Base-by-base conservation (phyloP, 1,140 invertebrate genomes). In the Temnothorax nylanderi region DNA sequence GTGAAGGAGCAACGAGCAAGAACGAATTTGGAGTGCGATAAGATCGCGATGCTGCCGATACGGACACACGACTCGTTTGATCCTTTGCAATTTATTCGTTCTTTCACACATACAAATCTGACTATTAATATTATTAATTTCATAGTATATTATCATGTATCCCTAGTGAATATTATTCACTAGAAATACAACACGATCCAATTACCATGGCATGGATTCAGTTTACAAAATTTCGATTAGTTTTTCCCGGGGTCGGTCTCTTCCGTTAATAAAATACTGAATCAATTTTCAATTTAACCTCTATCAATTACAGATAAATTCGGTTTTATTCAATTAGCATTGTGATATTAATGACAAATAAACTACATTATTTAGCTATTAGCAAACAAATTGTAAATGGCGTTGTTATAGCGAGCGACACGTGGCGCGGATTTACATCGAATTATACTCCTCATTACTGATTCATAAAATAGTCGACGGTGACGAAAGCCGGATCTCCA, bases 391-490 rank as follows among this genome's bases (percentile, higher is more conserved):
- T 84, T 74, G 49, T 81, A 81, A 84, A 84, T 84, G 69, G 44
- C 69, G 10, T 60, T 41, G 69, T 74, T 74, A 82, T 21, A 74
- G 80, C 67, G 65, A 49, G 54, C 51, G 51, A 72, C 51, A 58
- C 54, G 41, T 41, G 67, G 69, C 54, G 13, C 41, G 69, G 80
- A 84, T 84, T 84, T 84, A 62, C 80, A 84, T 84, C 54, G 54
- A 74, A 74, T 84, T 84, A 84, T 74, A 75, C 69, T 34, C n/a
- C 71, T 84, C 69, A 84, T 84, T 84, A 84, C 54, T 47, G 71
- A 84, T 84, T 84, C 69, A 84, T 84, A 84, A 84, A 84, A 71
- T 60, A 74, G 80, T 62, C 80, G 80, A 49, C 54, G 69, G 44
- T 84, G 80, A 84, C 67, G 69, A 74, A 84, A 44, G 54, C 54